Percentiles rank a stretch among this genome's conserved stretches.
These are phyloP conservation scores for Triplophysa rosa DNA, from an alignment of 2,113 vertebrate genomes.

Conservation along the genomic window DNA sequence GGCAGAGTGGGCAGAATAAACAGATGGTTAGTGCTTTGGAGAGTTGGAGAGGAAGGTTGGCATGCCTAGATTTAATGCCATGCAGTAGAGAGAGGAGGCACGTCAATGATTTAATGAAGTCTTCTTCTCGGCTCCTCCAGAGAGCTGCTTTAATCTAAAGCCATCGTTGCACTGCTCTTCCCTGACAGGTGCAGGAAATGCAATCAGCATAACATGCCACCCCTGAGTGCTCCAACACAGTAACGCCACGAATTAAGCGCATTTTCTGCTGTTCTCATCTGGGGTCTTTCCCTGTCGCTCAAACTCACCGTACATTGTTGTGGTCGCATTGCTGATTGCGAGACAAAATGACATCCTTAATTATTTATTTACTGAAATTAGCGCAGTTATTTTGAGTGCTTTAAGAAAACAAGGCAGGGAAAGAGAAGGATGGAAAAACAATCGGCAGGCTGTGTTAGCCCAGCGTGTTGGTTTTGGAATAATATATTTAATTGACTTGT, in stretches of 20 bases:
- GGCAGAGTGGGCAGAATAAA: slow-evolving; percentile 40
- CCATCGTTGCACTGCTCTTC: slow-evolving; percentile 31
- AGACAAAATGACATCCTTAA: neutral
- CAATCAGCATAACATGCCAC: slow-evolving; percentile 46
- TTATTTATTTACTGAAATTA: slow-evolving; percentile 25
- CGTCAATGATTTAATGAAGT: slow-evolving; percentile 58
- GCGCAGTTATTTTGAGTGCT: slow-evolving; percentile 35
- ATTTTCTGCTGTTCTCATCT: neutral
- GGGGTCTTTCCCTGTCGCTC: neutral
- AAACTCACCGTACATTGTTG: neutral
- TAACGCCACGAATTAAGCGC: slow-evolving; percentile 46
- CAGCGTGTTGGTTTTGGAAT: slow-evolving; percentile 5
- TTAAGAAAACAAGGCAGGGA: neutral
- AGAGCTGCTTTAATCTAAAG: slow-evolving; percentile 54
- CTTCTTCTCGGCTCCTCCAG: slow-evolving; percentile 41
- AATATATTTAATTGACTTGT: neutral
- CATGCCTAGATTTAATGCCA: slow-evolving; percentile 23
- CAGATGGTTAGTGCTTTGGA: slow-evolving; percentile 51
- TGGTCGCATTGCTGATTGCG: neutral
- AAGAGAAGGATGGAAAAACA: neutral
- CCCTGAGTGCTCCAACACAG: slow-evolving; percentile 40
- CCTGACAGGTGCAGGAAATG: slow-evolving; percentile 52
- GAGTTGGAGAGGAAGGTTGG: slow-evolving; percentile 23
- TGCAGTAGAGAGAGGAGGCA: slow-evolving; percentile 34
- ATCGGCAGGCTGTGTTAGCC: slow-evolving; percentile 5